Percentiles rank a stretch among this genome's conserved stretches.
phyloP scores from a whole-genome alignment of 2,797 vertebrate genomes.

The Sparidentex hasta region DNA sequence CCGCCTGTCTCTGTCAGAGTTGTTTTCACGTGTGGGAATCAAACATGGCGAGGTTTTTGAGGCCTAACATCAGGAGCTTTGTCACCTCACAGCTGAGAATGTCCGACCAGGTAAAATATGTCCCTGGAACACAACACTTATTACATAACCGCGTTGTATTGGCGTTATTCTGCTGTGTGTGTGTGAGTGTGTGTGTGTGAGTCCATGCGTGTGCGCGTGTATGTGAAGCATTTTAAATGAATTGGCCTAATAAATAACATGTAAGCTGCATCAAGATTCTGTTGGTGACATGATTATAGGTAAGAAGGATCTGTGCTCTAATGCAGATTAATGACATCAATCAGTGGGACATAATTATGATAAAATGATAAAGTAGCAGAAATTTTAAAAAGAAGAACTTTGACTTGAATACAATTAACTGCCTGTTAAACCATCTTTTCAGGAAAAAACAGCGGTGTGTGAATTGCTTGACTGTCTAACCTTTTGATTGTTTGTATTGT shows the following conservation, averaged over 20 bases:
- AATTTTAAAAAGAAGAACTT: not conserved
- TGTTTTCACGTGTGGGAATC: not conserved
- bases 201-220: not conserved
- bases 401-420: not conserved
- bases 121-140: not conserved
- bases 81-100: constrained; percentile 80
- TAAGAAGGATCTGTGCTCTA: not conserved
- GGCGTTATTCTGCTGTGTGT: not conserved
- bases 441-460: not conserved
- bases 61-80: constrained; percentile 74
- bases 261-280: not conserved
- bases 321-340: not conserved
- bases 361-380: not conserved
- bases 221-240: not conserved
- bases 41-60: constrained; percentile 82
- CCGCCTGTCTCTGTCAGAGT: not conserved
- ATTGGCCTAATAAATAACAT: not conserved
- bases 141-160: not conserved
- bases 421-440: not conserved
- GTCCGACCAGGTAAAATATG: constrained; percentile 80
- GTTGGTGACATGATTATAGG: not conserved
- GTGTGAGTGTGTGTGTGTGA: too few species aligned
- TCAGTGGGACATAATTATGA: not conserved
- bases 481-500: constrained; percentile 14
- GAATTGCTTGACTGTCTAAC: not conserved